These are phyloP conservation scores for Channa striata DNA, from an alignment of 2,797 vertebrate species.

Conservation along the genomic window DNA sequence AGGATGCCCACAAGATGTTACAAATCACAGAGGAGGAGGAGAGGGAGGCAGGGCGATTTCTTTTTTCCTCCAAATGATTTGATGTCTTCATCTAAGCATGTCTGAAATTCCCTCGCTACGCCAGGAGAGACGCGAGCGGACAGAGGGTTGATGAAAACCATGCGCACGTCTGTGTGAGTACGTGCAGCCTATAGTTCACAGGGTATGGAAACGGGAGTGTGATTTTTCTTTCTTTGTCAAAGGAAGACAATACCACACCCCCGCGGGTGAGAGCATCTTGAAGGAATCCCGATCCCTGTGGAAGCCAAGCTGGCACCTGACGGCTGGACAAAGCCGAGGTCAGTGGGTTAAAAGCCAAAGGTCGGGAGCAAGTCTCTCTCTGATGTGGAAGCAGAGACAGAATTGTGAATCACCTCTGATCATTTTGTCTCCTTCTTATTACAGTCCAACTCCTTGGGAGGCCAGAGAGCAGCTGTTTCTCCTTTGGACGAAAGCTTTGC, in stretches of 20 bases:
- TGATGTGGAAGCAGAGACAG: conserved; percentile 53
- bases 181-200: neutral
- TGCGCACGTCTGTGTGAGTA: neutral
- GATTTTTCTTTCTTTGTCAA: conserved; percentile 44
- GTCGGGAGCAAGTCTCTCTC: conserved; percentile 51
- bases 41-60: conserved; percentile 38
- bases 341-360: conserved; percentile 67
- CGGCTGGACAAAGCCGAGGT: conserved; percentile 71
- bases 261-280: conserved; percentile 59
- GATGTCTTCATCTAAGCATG: conserved; percentile 47
- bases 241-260: conserved; percentile 48
- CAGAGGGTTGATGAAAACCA: conserved; percentile 23
- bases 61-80: conserved; percentile 48
- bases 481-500: conserved; percentile 2
- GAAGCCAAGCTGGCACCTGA: conserved; percentile 76
- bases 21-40: conserved; percentile 44
- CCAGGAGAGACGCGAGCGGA: conserved; percentile 18
- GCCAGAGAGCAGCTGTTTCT: conserved; percentile 31
- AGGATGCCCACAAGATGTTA: conserved; percentile 48
- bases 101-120: conserved; percentile 36
- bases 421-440: conserved; percentile 45
- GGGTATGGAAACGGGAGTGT: neutral
- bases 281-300: conserved; percentile 63
- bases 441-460: conserved; percentile 25
- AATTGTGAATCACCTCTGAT: conserved; percentile 49